Evolutionary conservation across 2,113 vertebrate species (phyloP), one percentile per base, ranked within the genome.

Genomic region (Murina feae): DNA sequence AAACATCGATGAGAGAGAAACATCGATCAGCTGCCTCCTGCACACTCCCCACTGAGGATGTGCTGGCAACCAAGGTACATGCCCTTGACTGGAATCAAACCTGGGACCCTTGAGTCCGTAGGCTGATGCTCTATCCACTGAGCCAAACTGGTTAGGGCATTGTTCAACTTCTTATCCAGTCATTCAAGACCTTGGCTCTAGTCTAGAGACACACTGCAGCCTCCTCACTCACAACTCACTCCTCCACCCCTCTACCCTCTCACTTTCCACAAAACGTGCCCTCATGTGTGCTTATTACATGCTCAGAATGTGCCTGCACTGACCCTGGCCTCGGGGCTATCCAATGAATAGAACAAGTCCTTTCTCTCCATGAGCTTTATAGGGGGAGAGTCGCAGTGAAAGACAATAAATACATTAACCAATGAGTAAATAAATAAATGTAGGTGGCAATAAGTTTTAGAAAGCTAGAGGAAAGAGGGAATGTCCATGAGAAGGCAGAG

Each of bases 271-370:
- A 74, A 63, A 55, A 49, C 14, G 6, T 2, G 11, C 1, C 10
- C 14, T 20, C 16, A 0, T 39, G 14, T 3, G n/a, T n/a, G 42
- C 47, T 55, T 9, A 35, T 0, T 5, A 20, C 14, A 9, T 1
- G 21, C 4, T n/a, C 10, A 25, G 3, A 14, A 16, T 3, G 17
- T 28, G 10, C 9, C 14, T 25, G 20, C 23, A 21, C 39, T 23
- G 32, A 53, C 2, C 6, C 16, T 16, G 9, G 11, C 63, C 17
- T 13, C 23, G 66, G 9, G 30, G 32, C 42, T 4, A 30, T 18
- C 42, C 4, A 42, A 4, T 63, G 37, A 89, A 51, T 8, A 58
- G 32, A 49, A 42, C 21, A n/a, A 30, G 6, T 49, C 20, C 18
- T 65, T 14, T 21, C 47, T 44, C 35, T 21, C 16, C 13, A 25